Conservation (phyloP, 2,113 vertebrate species). For the Myanophis thanlyinensis region DNA sequence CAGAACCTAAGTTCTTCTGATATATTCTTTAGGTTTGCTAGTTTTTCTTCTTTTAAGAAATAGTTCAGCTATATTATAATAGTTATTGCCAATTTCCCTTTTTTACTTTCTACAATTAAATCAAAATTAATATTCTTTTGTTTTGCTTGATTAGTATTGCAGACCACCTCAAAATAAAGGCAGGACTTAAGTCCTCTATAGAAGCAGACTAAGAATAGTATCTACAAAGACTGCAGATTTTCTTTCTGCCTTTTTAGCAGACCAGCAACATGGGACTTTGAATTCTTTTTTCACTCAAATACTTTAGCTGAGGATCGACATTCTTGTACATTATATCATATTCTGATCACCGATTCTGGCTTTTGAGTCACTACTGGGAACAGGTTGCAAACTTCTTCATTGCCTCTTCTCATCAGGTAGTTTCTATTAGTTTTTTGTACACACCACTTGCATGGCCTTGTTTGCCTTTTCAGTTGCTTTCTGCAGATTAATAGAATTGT, state of each 20-base stretch:
- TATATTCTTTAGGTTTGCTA: neutral
- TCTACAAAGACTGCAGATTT: neutral
- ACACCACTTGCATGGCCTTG: neutral
- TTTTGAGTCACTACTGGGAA: neutral
- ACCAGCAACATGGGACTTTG: neutral
- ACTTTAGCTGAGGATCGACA: neutral
- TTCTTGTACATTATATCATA: neutral
- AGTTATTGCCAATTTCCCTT: neutral
- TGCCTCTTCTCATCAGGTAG: neutral
- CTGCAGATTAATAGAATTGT: slow-evolving; percentile 3
- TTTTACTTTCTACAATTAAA: neutral
- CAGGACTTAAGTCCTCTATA: neutral
- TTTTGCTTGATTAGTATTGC: neutral
- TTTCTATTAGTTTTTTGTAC: slow-evolving; percentile 22
- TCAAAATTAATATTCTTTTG: neutral
- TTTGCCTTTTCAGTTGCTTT: neutral
- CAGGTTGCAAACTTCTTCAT: slow-evolving; percentile 2
- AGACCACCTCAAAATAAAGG: neutral
- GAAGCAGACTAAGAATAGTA: neutral
- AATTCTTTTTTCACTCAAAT: neutral
- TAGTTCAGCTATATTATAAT: neutral
- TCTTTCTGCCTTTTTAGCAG: neutral
- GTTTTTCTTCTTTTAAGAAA: neutral
- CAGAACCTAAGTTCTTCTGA: neutral
- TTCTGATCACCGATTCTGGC: neutral